Percentiles rank a stretch among this genome's conserved stretches.
These are phyloP conservation scores for Coleophora deauratella DNA, from an alignment of 2,888 invertebrate species.

Conservation along the genomic window DNA sequence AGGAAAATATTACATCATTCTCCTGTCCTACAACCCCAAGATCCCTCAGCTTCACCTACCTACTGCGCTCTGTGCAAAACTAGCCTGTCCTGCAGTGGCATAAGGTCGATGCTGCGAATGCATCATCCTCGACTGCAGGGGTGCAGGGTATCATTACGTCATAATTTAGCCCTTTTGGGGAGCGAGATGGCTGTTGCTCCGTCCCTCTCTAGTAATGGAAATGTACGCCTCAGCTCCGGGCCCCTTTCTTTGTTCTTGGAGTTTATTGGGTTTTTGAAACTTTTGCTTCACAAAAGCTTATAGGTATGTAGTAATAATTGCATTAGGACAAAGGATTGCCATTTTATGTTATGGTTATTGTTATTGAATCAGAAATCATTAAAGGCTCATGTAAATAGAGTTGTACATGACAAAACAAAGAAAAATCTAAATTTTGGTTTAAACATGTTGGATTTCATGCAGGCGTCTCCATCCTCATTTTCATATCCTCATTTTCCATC, in stretches of 20 bases:
- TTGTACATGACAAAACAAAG: too few species aligned
- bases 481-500: too few species aligned
- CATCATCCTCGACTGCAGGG: conserved; percentile 29
- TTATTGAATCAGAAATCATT: too few species aligned
- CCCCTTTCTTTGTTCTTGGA: conserved; percentile 37
- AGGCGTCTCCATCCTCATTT: too few species aligned
- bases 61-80: conserved; percentile 18
- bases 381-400: too few species aligned
- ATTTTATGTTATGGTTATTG: too few species aligned
- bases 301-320: too few species aligned
- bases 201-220: conserved; percentile 29
- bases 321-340: too few species aligned
- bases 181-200: conserved; percentile 21
- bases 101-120: conserved; percentile 21
- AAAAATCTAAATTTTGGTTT: too few species aligned
- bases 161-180: conserved; percentile 48
- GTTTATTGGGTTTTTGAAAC: conserved; percentile 24
- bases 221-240: conserved; percentile 26
- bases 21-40: conserved; percentile 33
- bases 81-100: conserved; percentile 16
- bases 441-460: too few species aligned
- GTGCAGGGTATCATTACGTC: conserved; percentile 51
- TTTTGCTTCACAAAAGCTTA: neutral
- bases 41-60: conserved; percentile 24
- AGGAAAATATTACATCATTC: too few species aligned